These are phyloP conservation scores for Peromyscus attwateri DNA, from an alignment of 2,797 vertebrate species.

Conservation along the genomic window DNA sequence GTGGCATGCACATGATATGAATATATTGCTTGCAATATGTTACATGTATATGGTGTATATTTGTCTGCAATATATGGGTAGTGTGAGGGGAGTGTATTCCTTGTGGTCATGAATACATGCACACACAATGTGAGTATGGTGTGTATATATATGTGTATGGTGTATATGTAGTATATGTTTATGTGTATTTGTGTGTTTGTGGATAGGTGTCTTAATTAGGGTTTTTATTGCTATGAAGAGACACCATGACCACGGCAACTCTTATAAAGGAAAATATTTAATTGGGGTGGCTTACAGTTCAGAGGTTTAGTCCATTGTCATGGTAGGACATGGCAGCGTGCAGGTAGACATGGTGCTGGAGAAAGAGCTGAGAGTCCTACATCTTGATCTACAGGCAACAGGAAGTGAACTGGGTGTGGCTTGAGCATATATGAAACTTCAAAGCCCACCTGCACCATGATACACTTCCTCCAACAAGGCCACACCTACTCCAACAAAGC, in stretches of 20 bases:
- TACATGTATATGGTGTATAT: neutral
- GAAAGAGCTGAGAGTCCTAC: neutral
- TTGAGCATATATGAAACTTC: neutral
- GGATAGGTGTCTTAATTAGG: neutral
- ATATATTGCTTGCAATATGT: neutral
- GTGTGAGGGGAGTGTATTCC: neutral
- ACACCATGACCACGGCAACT: neutral
- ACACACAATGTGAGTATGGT: neutral
- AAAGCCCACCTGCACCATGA: neutral
- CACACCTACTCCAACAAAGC: neutral
- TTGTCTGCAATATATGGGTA: neutral
- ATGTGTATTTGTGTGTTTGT: neutral
- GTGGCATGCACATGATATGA: neutral
- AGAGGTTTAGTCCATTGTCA: neutral
- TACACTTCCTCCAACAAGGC: neutral
- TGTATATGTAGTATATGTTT: neutral
- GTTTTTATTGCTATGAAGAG: neutral
- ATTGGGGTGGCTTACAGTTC: neutral
- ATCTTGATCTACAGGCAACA: neutral
- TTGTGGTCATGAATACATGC: neutral
- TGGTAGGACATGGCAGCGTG: neutral
- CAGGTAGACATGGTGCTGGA: neutral
- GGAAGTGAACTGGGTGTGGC: neutral
- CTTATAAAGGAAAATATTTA: neutral
- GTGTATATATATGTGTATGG: neutral